Percentiles rank a stretch among this genome's conserved stretches.
These are phyloP conservation scores for Limnephilus rhombicus DNA, from an alignment of 2,888 invertebrate species.

Conservation along the genomic window DNA sequence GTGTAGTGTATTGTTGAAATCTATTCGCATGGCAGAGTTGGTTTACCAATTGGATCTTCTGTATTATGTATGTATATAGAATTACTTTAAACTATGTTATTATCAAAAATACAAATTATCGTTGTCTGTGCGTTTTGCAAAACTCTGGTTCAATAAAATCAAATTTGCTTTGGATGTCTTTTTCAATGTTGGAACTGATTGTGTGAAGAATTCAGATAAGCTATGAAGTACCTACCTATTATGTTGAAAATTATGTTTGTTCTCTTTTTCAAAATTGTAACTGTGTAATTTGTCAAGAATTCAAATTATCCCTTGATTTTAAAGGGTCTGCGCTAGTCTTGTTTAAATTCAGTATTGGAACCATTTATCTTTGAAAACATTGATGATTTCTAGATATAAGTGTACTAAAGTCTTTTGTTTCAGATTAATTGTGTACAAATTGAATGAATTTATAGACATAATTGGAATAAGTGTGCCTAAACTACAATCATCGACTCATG, in stretches of 20 bases:
- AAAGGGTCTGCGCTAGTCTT: neutral
- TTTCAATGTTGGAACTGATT: no score
- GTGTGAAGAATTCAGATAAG: no score
- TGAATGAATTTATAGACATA: no score
- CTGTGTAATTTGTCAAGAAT: no score
- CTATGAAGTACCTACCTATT: no score
- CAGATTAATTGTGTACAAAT: neutral
- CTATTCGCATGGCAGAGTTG: conserved; percentile 27
- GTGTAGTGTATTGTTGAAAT: conserved; percentile 46
- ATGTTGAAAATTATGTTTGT: no score
- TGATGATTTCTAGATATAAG: neutral
- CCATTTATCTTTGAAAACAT: neutral
- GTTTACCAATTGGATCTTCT: neutral
- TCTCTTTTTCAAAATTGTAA: no score
- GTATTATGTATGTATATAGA: neutral
- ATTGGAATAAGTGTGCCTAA: neutral
- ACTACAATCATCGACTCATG: neutral
- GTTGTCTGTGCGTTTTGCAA: no score
- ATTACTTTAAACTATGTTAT: neutral
- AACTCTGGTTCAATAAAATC: no score
- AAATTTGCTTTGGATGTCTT: no score
- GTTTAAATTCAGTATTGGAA: neutral
- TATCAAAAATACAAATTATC: no score
- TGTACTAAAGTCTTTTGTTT: neutral
- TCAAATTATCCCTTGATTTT: no score